Percentiles rank a stretch among this genome's conserved stretches.
Conservation (phyloP, 37 sponge, comb jelly and placozoan genomes). For the Halichondria panicea region DNA sequence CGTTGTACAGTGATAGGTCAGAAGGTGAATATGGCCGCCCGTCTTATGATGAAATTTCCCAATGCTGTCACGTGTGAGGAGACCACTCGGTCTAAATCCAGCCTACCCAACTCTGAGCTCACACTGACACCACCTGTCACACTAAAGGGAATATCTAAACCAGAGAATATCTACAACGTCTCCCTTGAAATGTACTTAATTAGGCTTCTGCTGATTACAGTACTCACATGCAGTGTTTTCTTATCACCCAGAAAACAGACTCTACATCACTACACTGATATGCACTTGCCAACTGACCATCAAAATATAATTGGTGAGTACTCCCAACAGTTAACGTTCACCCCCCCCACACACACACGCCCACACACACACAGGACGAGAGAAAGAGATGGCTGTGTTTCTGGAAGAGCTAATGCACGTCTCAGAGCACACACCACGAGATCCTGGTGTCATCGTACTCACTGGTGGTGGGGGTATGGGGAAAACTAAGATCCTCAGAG, state of each 20-base stretch:
- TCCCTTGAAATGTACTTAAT: conserved; percentile 32
- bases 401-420: conserved; percentile 53
- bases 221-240: neutral
- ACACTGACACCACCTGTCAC: conserved; percentile 56
- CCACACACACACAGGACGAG: conserved; percentile 32
- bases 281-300: conserved; percentile 21
- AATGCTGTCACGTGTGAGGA: conserved; percentile 83
- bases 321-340: neutral
- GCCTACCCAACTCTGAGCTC: conserved; percentile 61
- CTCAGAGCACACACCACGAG: conserved; percentile 28
- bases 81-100: conserved; percentile 68
- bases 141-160: conserved; percentile 77
- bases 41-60: conserved; percentile 92
- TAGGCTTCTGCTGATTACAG: neutral
- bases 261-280: conserved; percentile 4
- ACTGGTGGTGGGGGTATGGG: conserved; percentile 77
- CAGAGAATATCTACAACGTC: conserved; percentile 67
- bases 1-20: conserved; percentile 79
- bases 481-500: conserved; percentile 77
- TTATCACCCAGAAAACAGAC: neutral
- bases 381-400: conserved; percentile 63
- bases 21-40: conserved; percentile 95
- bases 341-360: neutral
- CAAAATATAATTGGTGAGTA: conserved; percentile 41
- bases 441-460: conserved; percentile 56